Conservation (phyloP, 2,888 invertebrate species). For the Corythucha ciliata region DNA sequence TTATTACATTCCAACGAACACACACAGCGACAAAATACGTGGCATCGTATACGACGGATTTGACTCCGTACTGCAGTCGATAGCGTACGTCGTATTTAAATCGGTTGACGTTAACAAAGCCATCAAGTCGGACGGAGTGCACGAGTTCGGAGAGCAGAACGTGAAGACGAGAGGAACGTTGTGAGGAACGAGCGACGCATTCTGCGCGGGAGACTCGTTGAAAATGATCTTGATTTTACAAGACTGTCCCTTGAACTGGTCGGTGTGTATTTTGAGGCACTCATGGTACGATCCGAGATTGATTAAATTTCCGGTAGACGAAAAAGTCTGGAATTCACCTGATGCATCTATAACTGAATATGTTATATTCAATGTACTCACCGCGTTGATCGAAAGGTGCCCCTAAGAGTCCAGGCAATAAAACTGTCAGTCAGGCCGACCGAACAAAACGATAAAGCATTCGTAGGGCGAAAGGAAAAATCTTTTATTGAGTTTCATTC, state of each 20-base stretch:
- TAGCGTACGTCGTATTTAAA: neutral
- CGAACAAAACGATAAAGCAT: too few relatives aligned
- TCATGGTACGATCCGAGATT: conserved; percentile 11
- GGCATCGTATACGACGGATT: too few relatives aligned
- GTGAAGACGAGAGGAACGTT: conserved; percentile 3
- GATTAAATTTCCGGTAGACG: conserved; percentile 9
- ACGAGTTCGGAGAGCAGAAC: conserved; percentile 6
- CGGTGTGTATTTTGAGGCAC: neutral
- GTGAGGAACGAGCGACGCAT: conserved; percentile 14
- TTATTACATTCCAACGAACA: too few relatives aligned
- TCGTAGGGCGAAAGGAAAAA: too few relatives aligned
- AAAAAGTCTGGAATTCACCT: conserved; percentile 7
- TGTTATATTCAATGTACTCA: too few relatives aligned
- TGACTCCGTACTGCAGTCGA: too few relatives aligned
- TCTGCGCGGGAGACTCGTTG: neutral
- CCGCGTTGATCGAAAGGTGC: too few relatives aligned
- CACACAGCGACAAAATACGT: too few relatives aligned
- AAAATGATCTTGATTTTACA: conserved; percentile 3
- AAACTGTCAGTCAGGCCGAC: too few relatives aligned
- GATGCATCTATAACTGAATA: conserved; percentile 14
- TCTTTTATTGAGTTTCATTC: too few relatives aligned
- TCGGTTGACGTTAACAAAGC: neutral
- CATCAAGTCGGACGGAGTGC: neutral
- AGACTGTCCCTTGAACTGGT: neutral
- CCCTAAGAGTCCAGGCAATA: too few relatives aligned